Conservation (phyloP, 2,888 invertebrate genomes). For the Muschampia plurimacula region DNA sequence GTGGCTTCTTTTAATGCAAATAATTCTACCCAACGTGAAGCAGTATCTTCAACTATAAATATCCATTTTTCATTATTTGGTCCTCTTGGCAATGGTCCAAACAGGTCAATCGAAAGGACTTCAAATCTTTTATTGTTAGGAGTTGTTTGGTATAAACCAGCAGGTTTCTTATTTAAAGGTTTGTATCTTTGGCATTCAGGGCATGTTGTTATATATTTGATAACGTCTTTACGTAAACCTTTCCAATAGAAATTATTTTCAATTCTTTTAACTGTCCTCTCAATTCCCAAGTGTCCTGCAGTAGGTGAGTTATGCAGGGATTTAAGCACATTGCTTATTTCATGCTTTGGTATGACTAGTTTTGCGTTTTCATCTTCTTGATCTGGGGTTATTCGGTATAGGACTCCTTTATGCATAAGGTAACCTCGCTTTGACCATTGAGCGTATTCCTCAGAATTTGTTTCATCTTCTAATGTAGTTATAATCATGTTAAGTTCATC, state of each 20-base stretch:
- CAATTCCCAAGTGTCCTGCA: not conserved
- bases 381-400: not conserved
- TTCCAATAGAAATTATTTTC: not conserved
- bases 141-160: not conserved
- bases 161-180: not conserved
- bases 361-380: not conserved
- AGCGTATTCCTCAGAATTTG: too few species aligned
- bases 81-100: constrained; percentile 48
- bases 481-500: too few species aligned
- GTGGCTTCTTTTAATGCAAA: constrained; percentile 48
- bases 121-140: not conserved
- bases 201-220: not conserved
- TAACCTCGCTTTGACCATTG: too few species aligned
- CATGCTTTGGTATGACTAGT: not conserved
- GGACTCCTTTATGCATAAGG: too few species aligned
- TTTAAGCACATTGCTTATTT: not conserved
- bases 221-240: not conserved
- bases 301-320: not conserved
- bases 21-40: constrained; percentile 50
- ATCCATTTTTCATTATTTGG: constrained; percentile 46
- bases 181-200: not conserved
- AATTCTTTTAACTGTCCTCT: not conserved
- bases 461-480: too few species aligned
- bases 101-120: constrained; percentile 44
- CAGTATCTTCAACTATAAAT: constrained; percentile 48